Evolutionary conservation across 2,888 invertebrate species (phyloP), one percentile per base, ranked within the genome.

Genomic region (Sycophila texana): DNA sequence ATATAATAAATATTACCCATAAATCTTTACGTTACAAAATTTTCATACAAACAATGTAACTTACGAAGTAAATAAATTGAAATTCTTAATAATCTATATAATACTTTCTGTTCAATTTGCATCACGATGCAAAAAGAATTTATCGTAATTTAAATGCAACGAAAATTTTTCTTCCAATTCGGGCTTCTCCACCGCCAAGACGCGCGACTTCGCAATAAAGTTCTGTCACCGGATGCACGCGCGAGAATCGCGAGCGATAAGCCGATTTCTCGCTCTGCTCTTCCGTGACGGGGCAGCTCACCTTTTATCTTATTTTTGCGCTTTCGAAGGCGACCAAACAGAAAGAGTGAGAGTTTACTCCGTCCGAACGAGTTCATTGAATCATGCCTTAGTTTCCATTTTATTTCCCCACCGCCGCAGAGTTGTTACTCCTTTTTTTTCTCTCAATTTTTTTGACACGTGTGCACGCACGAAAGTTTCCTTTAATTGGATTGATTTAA

Each of bases 221-320:
- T 16, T n/a, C 30, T 22, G 39, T 49, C 49, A 20, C 47, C 58
- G 26, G 20, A 65, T 65, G 4, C 57, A 20, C 30, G 65, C 51
- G 67, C 57, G 47, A 47, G 30, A 67, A 22, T 51, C 16, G 22
- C 58, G 30, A 16, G 58, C 13, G 71, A 72, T 60, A 61, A 74
- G 75, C 53, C 73, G 68, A 76, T 80, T 80, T 76, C 53, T 73
- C 75, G 76, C 68, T 76, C 71, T 73, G 63, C 80, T 80, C 76
- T 73, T 73, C 80, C 76, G 67, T 80, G 73, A 76, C 77, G 63
- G 14, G 26, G 49, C 26, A 16, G 18, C n/a, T 55, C 14, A 13
- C 47, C 61, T 14, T 53, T 63, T 72, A 49, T 66, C 18, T 20
- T 26, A 26, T 26, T 60, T 60, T n/a, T 60, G n/a, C 60, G 26